Conservation (phyloP, 2,888 invertebrate genomes). For the Amphipoea oculea region DNA sequence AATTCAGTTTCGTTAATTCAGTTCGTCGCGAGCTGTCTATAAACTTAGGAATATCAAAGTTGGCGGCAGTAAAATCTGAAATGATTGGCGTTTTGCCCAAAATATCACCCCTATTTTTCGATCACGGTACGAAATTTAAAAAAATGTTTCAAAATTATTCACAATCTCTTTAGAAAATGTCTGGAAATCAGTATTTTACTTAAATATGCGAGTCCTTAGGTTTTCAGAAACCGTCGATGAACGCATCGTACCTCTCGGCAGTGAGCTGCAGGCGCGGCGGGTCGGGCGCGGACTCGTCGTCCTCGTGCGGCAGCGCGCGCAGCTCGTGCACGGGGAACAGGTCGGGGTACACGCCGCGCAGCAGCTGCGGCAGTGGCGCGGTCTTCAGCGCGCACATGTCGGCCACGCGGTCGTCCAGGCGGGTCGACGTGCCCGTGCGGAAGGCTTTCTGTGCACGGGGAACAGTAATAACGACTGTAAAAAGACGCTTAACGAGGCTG, state of each 20-base stretch:
- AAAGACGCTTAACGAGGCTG: neutral
- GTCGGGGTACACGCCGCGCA: constrained; percentile 97
- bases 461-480: rapidly evolving
- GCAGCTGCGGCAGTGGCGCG: constrained; percentile 93
- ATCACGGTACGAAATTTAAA: neutral
- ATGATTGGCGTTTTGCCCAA: neutral
- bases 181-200: neutral
- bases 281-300: constrained; percentile 84
- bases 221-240: neutral
- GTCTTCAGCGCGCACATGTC: constrained; percentile 98
- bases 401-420: constrained; percentile 97
- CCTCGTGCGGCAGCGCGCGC: constrained; percentile 66
- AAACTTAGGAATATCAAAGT: neutral
- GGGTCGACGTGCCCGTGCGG: constrained; percentile 96
- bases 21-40: neutral
- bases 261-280: constrained; percentile 96
- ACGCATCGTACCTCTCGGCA: constrained; percentile 91
- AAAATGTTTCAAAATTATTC: neutral
- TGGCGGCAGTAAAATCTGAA: neutral
- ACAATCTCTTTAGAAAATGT: neutral
- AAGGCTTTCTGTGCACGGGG: constrained; percentile 93
- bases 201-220: neutral
- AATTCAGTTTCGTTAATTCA: neutral
- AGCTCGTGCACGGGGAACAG: constrained; percentile 96
- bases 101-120: too few species aligned